phyloP scores from a whole-genome alignment of 2,113 vertebrate species.

The Opisthocomus hoazin region DNA sequence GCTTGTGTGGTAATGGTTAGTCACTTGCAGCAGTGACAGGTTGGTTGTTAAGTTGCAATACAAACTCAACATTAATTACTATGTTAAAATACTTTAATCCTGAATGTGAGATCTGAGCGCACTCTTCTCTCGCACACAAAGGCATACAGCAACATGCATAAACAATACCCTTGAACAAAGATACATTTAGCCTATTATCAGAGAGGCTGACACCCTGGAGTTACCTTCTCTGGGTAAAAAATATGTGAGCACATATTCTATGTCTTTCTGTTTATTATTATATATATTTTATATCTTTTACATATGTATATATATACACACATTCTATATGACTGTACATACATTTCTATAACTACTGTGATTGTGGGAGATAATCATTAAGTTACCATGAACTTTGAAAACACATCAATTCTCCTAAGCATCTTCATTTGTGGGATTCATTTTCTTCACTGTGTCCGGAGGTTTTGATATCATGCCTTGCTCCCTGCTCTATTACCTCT shows the following conservation, averaged over 20 bases:
- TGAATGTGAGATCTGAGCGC: background rate
- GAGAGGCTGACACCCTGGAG: background rate
- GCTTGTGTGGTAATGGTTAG: background rate
- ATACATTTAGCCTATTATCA: background rate
- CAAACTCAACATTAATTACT: background rate
- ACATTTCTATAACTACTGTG: background rate
- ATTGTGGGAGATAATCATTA: background rate
- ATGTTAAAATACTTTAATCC: background rate
- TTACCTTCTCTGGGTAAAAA: background rate
- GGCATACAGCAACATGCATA: background rate
- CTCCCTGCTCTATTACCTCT: background rate
- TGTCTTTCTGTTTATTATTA: background rate
- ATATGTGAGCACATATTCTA: background rate
- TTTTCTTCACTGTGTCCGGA: background rate
- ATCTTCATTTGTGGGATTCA: background rate
- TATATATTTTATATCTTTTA: background rate
- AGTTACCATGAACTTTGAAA: background rate
- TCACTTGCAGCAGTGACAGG: background rate
- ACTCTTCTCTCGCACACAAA: background rate
- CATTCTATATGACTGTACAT: background rate
- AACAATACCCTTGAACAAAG: background rate
- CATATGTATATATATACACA: background rate
- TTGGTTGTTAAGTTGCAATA: background rate
- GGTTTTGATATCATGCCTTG: background rate
- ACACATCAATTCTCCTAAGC: background rate